phyloP scores from a whole-genome alignment of 2,888 invertebrate genomes.

The Drosophila antonietae region DNA sequence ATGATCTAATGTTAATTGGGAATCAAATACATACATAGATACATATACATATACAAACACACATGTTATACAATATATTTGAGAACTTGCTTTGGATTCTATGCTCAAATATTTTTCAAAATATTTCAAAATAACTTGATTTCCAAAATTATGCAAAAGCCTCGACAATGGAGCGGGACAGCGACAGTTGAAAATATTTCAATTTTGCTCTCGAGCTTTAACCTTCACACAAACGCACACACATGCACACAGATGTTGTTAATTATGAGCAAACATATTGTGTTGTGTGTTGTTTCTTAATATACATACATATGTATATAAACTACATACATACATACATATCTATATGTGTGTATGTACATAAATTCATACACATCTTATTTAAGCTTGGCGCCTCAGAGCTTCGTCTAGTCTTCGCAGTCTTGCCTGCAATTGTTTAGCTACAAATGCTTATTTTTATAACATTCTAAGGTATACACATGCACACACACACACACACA shows the following conservation, averaged over 20 bases:
- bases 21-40: background rate
- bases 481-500: conserved; percentile 4
- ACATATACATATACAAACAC: background rate
- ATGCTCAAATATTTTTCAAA: background rate
- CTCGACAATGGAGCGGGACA: background rate
- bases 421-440: conserved; percentile 29
- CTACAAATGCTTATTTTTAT: conserved; percentile 39
- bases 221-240: conserved; percentile 55
- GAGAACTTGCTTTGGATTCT: background rate
- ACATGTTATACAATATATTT: background rate
- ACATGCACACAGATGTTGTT: conserved; percentile 28
- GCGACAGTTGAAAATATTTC: conserved; percentile 22
- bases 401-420: conserved; percentile 12
- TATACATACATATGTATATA: background rate
- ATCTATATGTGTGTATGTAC: background rate
- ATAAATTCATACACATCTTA: background rate
- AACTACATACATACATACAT: background rate
- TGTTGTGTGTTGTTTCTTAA: no score
- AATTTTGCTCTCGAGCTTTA: conserved; percentile 42
- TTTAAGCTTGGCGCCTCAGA: conserved; percentile 16
- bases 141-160: background rate
- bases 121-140: background rate
- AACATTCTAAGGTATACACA: conserved; percentile 35
- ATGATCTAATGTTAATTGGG: background rate
- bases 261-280: conserved; percentile 19